These are phyloP conservation scores for Caenorhabditis sp. DNA, from an alignment of 2,888 invertebrate genomes.

Conservation along the genomic window DNA sequence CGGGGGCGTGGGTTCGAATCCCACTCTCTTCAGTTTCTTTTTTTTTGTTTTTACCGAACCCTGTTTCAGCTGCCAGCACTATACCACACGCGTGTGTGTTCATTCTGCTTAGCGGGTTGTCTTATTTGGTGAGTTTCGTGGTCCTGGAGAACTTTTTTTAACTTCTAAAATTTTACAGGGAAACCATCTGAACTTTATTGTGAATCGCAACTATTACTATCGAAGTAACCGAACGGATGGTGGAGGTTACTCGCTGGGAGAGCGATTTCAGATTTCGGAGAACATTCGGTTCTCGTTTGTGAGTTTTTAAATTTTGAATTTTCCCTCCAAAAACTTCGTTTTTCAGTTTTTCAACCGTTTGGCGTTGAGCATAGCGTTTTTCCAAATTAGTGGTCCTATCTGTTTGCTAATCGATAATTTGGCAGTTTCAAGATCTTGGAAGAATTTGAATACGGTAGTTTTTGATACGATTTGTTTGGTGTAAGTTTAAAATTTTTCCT, in stretches of 20 bases:
- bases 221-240: slow-evolving; percentile 43
- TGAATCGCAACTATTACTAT: slow-evolving; percentile 56
- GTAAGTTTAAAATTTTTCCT: slow-evolving; percentile 28
- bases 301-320: not conserved
- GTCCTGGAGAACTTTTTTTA: not conserved
- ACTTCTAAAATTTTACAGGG: slow-evolving; percentile 24
- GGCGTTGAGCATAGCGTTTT: slow-evolving; percentile 53
- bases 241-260: slow-evolving; percentile 51
- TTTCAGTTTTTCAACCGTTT: slow-evolving; percentile 57
- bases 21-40: slow-evolving; percentile 83
- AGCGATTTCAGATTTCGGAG: slow-evolving; percentile 59
- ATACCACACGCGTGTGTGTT: slow-evolving; percentile 45
- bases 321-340: not conserved
- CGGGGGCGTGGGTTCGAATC: slow-evolving; percentile 92
- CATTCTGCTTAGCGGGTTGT: slow-evolving; percentile 38
- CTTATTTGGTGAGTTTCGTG: slow-evolving; percentile 32
- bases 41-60: too few relatives aligned
- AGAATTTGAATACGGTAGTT: slow-evolving; percentile 57
- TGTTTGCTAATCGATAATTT: slow-evolving; percentile 56
- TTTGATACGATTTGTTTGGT: slow-evolving; percentile 42
- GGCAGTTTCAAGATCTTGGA: slow-evolving; percentile 50
- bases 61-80: slow-evolving; percentile 53
- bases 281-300: slow-evolving; percentile 61
- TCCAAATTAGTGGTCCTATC: slow-evolving; percentile 53
- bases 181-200: slow-evolving; percentile 46